Conservation (phyloP, 2,888 invertebrate genomes). For the Ochropacha duplaris region DNA sequence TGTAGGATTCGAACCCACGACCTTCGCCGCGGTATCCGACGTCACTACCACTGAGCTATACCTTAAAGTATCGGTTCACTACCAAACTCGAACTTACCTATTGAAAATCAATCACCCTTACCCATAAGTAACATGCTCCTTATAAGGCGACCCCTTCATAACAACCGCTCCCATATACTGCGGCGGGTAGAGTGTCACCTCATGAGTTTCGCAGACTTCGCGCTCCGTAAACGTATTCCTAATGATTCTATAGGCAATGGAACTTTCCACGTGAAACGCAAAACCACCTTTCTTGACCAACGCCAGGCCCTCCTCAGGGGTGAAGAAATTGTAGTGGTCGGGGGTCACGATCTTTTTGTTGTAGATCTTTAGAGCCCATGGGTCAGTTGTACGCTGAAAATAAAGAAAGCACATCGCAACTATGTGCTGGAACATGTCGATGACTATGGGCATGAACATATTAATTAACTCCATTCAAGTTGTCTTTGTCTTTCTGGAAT, state of each 20-base stretch:
- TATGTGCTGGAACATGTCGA: too few relatives aligned
- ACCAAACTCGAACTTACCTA: neutral
- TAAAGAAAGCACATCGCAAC: neutral
- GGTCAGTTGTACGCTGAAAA: slow-evolving; percentile 85
- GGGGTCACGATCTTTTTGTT: slow-evolving; percentile 78
- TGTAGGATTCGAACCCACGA: too few relatives aligned
- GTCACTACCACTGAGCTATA: too few relatives aligned
- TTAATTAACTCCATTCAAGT: too few relatives aligned
- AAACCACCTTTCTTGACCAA: slow-evolving; percentile 85
- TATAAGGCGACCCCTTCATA: slow-evolving; percentile 84
- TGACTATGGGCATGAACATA: too few relatives aligned
- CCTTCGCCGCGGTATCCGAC: too few relatives aligned
- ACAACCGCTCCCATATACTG: slow-evolving; percentile 82
- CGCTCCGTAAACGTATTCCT: slow-evolving; percentile 84
- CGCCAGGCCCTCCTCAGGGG: slow-evolving; percentile 81
- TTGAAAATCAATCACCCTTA: slow-evolving; percentile 40
- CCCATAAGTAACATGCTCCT: slow-evolving; percentile 85
- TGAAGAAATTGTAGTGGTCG: slow-evolving; percentile 70
- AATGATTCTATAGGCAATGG: slow-evolving; percentile 87
- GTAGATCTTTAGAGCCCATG: slow-evolving; percentile 82
- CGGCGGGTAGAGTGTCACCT: slow-evolving; percentile 84
- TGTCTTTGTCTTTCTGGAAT: too few relatives aligned
- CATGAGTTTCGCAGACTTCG: slow-evolving; percentile 86
- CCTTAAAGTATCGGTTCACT: too few relatives aligned
- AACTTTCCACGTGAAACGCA: slow-evolving; percentile 87